These are phyloP conservation scores for Heliothis subflexa DNA, from an alignment of 1,140 invertebrate species.

Conservation along the genomic window DNA sequence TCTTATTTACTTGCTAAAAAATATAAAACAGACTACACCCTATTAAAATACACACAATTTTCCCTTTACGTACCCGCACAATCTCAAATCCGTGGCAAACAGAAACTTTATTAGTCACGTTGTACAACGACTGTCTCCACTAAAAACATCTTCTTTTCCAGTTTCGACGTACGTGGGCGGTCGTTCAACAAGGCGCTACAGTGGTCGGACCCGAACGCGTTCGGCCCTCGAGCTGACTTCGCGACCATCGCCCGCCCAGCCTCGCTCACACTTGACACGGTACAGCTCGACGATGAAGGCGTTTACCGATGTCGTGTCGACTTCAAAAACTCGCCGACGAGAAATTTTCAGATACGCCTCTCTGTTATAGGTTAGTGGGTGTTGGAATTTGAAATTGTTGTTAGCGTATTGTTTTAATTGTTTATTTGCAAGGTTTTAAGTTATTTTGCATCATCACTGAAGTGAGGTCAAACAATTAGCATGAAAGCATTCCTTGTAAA, in stretches of 20 bases:
- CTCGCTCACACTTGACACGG: constrained; percentile 91
- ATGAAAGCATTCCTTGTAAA: no score
- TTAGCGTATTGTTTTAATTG: background rate
- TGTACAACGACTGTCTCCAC: no score
- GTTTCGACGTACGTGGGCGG: constrained; percentile 92
- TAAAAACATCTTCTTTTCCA: constrained; percentile 79
- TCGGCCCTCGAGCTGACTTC: constrained; percentile 92
- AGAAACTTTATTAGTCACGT: background rate
- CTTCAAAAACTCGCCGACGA: constrained; percentile 94
- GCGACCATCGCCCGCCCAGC: constrained; percentile 90
- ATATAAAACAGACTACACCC: no score
- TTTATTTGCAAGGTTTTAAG: no score
- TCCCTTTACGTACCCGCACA: no score
- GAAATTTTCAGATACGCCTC: constrained; percentile 95
- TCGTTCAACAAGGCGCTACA: constrained; percentile 90
- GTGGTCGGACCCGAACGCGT: constrained; percentile 91
- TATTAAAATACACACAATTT: no score
- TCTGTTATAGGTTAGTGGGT: constrained; percentile 94
- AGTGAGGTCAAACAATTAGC: no score
- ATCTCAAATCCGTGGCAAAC: background rate
- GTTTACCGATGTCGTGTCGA: constrained; percentile 94
- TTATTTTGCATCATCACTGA: no score
- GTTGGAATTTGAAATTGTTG: background rate
- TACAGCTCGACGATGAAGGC: constrained; percentile 93
- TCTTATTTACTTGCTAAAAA: no score